phyloP scores from a whole-genome alignment of 2,888 invertebrate genomes.

The Margaritifera margaritifera region DNA sequence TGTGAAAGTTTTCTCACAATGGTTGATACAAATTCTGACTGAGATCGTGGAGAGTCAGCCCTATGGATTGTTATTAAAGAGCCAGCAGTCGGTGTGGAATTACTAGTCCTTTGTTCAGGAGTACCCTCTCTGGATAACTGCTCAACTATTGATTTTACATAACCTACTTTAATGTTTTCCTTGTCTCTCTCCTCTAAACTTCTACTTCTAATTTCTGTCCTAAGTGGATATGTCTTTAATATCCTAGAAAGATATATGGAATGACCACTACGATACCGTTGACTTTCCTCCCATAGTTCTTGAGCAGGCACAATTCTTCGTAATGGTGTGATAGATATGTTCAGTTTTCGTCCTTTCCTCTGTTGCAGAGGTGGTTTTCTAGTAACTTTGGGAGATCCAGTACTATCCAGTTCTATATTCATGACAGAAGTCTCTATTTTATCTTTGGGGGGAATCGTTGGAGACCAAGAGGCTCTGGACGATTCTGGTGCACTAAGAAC shows the following conservation, averaged over 20 bases:
- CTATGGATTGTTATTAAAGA: constrained; percentile 43
- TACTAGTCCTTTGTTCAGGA: constrained; percentile 40
- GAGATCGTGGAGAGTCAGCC: constrained; percentile 52
- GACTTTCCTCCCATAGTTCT: constrained; percentile 67
- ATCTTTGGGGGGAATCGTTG: background rate
- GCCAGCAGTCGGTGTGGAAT: constrained; percentile 30
- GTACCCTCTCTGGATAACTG: constrained; percentile 62
- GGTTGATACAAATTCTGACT: constrained; percentile 58
- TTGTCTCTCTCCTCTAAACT: constrained; percentile 51
- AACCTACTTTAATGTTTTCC: constrained; percentile 57
- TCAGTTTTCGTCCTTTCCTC: constrained; percentile 32
- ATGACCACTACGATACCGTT: constrained; percentile 61
- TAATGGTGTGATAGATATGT: constrained; percentile 48
- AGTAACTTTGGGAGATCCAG: constrained; percentile 27
- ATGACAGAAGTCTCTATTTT: constrained; percentile 32
- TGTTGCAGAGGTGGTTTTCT: constrained; percentile 32
- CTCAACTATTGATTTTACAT: constrained; percentile 61
- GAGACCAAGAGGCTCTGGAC: constrained; percentile 12
- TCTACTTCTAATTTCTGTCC: constrained; percentile 48
- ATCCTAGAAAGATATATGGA: constrained; percentile 59
- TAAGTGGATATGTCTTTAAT: constrained; percentile 56
- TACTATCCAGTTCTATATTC: constrained; percentile 26
- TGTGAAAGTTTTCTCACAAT: constrained; percentile 57
- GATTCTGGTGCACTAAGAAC: constrained; percentile 17
- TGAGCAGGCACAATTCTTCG: constrained; percentile 66